Evolutionary conservation across 2,888 invertebrate genomes (phyloP), one percentile per base, ranked within the genome.

Genomic region (Drosophila melanosoma): DNA sequence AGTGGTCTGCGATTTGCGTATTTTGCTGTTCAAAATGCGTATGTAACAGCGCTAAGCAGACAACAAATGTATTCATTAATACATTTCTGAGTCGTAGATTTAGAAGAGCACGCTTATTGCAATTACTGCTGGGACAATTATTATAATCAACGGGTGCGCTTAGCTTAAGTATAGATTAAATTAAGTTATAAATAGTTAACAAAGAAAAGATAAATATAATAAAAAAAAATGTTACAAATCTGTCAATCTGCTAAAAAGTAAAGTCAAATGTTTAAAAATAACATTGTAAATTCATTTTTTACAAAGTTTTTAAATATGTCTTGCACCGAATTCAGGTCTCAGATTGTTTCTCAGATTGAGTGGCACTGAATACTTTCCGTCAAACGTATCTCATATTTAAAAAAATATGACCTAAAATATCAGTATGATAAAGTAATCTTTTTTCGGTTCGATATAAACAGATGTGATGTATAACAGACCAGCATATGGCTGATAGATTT

Each of bases 11-110:
- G 20, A 42, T 36, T 62, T 66, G 48, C 65, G 45, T 66, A 63
- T 35, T 38, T 52, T 45, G 35, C 32, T 33, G 26, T 51, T 56
- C 11, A 11, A 32, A 53, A 38, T 63, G n/a, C 52, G 59, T 62
- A 70, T 40, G 20, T 26, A n/a, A 38, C 49, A 40, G 12, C 32
- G 1, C 29, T 29, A 29, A 29, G 29, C 5, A 29, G 29, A 29
- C 29, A 29, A 29, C 6, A 6, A 5, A 29, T 29, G 29, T 29
- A 29, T 29, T 29, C 29, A 29, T 29, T 29, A 29, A 29, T 6
- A 29, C 5, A 29, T 29, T 29, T 29, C 4, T 29, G 59, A 58
- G 36, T 33, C 15, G 12, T 17, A 17, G 15, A 69, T 33, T 45
- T 26, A 23, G 45, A 42, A 40, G 36, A 29, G 32, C 12, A 7